Conservation (phyloP, 2,888 invertebrate species). For the Drosophila kokeensis region DNA sequence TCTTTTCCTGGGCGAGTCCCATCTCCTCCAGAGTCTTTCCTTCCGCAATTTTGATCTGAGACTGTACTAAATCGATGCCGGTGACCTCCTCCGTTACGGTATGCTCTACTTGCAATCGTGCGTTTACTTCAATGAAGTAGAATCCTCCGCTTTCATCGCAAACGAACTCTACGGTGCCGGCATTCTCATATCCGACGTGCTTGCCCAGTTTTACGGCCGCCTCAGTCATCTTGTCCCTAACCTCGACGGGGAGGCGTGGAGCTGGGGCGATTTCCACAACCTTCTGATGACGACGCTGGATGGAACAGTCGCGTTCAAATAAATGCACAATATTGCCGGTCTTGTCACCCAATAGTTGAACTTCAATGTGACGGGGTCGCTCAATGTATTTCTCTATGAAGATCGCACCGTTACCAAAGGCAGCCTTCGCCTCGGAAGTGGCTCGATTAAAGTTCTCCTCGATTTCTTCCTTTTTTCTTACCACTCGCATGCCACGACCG, state of each 20-base stretch:
- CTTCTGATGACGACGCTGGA: slow-evolving; percentile 99
- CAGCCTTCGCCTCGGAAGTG: slow-evolving; percentile 96
- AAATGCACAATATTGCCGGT: slow-evolving; percentile 98
- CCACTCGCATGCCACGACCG: slow-evolving; percentile 97
- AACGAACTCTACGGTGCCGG: slow-evolving; percentile 99
- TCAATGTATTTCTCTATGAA: slow-evolving; percentile 99
- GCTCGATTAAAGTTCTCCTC: slow-evolving; percentile 96
- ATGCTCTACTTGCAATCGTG: slow-evolving; percentile 99
- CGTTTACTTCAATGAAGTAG: slow-evolving; percentile 99
- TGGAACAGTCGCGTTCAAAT: slow-evolving; percentile 99
- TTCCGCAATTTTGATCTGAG: slow-evolving; percentile 97
- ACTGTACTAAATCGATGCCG: slow-evolving; percentile 98
- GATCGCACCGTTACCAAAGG: slow-evolving; percentile 99
- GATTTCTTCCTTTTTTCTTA: slow-evolving; percentile 95
- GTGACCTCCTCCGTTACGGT: slow-evolving; percentile 99
- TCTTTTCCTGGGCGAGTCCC: slow-evolving; percentile 95
- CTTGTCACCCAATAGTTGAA: slow-evolving; percentile 90
- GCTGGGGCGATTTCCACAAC: slow-evolving; percentile 99
- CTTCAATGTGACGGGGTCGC: slow-evolving; percentile 98
- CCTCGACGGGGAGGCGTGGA: slow-evolving; percentile 91
- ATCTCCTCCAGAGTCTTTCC: slow-evolving; percentile 97
- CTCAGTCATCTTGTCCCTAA: slow-evolving; percentile 94
- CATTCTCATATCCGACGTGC: slow-evolving; percentile 98
- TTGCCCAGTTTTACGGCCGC: slow-evolving; percentile 95
- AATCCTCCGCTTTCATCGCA: slow-evolving; percentile 97